Evolutionary conservation across 2,888 invertebrate species (phyloP).

Genomic region (Stenodema calcarata): DNA sequence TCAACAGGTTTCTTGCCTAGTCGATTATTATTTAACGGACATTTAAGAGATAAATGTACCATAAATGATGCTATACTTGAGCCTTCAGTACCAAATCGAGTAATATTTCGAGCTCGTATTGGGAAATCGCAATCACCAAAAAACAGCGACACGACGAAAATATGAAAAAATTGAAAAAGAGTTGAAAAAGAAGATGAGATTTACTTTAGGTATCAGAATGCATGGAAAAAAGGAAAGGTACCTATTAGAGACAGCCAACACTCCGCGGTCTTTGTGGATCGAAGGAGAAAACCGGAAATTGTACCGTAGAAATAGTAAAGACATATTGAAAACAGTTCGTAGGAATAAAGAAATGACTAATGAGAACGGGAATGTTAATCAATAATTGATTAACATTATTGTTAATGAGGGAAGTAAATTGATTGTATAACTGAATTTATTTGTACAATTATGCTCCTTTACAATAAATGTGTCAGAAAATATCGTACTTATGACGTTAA

Average conservation of each 20-base stretch:
- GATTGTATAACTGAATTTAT: no score
- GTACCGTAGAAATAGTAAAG: not conserved
- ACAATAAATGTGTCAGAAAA: no score
- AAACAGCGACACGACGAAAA: not conserved
- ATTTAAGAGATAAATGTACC: not conserved
- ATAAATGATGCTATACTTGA: not conserved
- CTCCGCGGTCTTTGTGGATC: not conserved
- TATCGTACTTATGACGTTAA: no score
- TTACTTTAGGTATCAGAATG: no score
- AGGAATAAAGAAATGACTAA: no score
- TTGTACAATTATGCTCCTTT: no score
- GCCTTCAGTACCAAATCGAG: not conserved
- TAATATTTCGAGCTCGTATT: not conserved
- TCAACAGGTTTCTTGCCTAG: not conserved
- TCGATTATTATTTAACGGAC: not conserved
- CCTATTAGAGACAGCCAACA: not conserved
- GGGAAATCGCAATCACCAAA: not conserved
- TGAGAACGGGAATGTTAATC: not conserved
- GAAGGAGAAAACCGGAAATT: not conserved
- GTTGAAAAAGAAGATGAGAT: not conserved
- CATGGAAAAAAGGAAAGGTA: not conserved
- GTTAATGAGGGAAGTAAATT: no score
- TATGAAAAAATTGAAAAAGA: not conserved
- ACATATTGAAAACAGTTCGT: not conserved
- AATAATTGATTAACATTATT: no score